phyloP scores from a whole-genome alignment of 2,888 invertebrate genomes.

The Odontomyia ornata region DNA sequence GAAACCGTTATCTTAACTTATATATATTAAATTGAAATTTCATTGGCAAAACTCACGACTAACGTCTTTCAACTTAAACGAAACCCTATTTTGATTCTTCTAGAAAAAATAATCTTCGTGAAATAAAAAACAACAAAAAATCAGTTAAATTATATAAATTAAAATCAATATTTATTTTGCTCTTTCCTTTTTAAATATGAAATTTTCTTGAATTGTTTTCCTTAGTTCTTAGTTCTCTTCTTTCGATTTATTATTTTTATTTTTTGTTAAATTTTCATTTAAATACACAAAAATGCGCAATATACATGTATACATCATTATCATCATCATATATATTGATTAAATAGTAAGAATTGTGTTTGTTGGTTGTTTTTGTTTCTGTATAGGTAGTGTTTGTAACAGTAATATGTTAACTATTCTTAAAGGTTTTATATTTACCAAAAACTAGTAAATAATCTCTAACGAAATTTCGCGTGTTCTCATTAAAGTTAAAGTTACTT shows the following conservation, averaged over 20 bases:
- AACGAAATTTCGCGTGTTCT: slow-evolving; percentile 47
- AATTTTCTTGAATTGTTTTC: no score
- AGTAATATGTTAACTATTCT: slow-evolving; percentile 48
- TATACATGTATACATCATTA: slow-evolving; percentile 1
- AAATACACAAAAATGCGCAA: slow-evolving; percentile 26
- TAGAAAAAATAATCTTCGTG: no score
- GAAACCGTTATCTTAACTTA: not conserved
- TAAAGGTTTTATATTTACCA: slow-evolving; percentile 50
- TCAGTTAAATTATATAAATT: no score
- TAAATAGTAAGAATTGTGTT: not conserved
- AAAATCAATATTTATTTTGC: no score
- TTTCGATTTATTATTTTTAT: not conserved
- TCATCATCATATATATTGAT: not conserved
- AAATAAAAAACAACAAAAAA: no score
- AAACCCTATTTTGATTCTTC: no score
- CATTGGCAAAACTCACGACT: no score
- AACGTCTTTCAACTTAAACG: no score
- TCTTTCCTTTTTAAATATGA: no score
- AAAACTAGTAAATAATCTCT: slow-evolving; percentile 48
- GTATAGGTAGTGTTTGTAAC: not conserved
- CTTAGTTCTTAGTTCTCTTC: no score
- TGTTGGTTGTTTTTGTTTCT: not conserved
- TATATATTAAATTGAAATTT: no score
- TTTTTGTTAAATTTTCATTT: not conserved
- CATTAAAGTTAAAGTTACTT: slow-evolving; percentile 46